Percentiles rank a stretch among this genome's conserved stretches.
Conservation (phyloP, 2,797 vertebrate species). For the Mionectes olivaceus region DNA sequence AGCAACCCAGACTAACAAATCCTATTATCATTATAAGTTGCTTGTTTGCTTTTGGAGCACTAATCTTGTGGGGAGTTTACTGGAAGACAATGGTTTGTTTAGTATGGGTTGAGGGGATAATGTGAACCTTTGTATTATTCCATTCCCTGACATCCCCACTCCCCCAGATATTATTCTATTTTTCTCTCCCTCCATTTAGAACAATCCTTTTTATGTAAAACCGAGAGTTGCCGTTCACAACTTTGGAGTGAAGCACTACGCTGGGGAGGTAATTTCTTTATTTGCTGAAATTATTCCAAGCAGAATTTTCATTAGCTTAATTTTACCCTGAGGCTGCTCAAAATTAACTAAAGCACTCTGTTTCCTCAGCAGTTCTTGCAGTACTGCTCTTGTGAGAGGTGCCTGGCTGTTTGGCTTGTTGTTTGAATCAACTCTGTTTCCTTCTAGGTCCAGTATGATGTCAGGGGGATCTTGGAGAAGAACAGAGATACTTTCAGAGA, state of each 20-base stretch:
- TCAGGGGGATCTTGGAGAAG: constrained; percentile 94
- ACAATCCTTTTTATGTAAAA: constrained; percentile 95
- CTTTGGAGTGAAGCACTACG: constrained; percentile 96
- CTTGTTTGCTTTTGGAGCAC: constrained; percentile 8
- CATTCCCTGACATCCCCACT: background rate
- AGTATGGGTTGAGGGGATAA: background rate
- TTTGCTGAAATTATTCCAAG: constrained; percentile 17
- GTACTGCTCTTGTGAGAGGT: background rate
- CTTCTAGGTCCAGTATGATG: constrained; percentile 93
- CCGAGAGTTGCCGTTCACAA: constrained; percentile 92
- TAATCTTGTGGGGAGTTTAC: constrained; percentile 9
- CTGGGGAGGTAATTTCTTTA: constrained; percentile 89
- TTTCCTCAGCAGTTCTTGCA: constrained; percentile 4
- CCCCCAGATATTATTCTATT: constrained; percentile 1
- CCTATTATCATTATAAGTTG: constrained; percentile 11
- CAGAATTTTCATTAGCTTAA: constrained; percentile 25
- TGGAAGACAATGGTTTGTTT: constrained; percentile 11
- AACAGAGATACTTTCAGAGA: constrained; percentile 97
- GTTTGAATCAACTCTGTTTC: background rate
- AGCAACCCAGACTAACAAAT: constrained; percentile 43
- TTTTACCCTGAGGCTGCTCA: constrained; percentile 41
- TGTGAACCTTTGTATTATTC: background rate
- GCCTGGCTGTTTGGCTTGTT: background rate
- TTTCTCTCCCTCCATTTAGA: constrained; percentile 76
- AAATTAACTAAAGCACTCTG: constrained; percentile 2